A percentile compares a stretch with the other conserved stretches of the same genome.
Conservation (phyloP, 2,113 vertebrate genomes). For the Oenanthe oenanthe region DNA sequence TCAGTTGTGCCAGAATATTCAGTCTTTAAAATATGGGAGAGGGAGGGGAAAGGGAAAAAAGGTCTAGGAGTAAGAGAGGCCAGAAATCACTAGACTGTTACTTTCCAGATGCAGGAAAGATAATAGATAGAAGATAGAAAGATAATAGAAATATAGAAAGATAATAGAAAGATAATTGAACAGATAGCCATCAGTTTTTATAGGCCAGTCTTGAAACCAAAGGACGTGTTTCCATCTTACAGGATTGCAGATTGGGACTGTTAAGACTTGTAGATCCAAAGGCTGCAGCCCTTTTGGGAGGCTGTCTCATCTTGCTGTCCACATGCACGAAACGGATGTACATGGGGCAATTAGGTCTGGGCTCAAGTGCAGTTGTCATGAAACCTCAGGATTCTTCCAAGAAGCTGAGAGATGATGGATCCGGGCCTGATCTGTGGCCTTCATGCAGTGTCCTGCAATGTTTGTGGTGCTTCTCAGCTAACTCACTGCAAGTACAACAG, state of each 20-base stretch:
- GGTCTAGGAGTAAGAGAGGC: not conserved
- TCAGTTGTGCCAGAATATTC: not conserved
- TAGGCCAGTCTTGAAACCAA: not conserved
- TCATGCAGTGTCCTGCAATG: rapidly evolving
- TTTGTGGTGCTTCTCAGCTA: not conserved
- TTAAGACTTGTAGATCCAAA: not conserved
- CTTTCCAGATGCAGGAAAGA: not conserved
- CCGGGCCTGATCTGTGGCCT: not conserved
- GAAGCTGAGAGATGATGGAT: not conserved
- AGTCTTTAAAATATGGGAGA: not conserved
- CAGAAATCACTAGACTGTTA: not conserved
- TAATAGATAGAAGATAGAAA: too few relatives aligned
- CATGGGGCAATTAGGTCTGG: not conserved
- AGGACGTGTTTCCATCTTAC: not conserved
- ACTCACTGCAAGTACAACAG: not conserved
- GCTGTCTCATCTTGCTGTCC: not conserved
- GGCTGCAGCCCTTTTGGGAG: not conserved
- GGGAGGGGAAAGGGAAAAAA: not conserved
- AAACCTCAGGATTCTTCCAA: not conserved
- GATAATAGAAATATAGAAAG: too few relatives aligned
- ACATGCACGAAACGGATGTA: rapidly evolving
- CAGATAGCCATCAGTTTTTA: not conserved
- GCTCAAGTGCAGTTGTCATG: not conserved
- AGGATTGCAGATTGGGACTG: not conserved
- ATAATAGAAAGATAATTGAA: too few relatives aligned